A percentile compares a stretch with the other conserved stretches of the same genome.
Evolutionary conservation across 2,113 vertebrate genomes (phyloP).

Genomic region (Oreochromis aureus): DNA sequence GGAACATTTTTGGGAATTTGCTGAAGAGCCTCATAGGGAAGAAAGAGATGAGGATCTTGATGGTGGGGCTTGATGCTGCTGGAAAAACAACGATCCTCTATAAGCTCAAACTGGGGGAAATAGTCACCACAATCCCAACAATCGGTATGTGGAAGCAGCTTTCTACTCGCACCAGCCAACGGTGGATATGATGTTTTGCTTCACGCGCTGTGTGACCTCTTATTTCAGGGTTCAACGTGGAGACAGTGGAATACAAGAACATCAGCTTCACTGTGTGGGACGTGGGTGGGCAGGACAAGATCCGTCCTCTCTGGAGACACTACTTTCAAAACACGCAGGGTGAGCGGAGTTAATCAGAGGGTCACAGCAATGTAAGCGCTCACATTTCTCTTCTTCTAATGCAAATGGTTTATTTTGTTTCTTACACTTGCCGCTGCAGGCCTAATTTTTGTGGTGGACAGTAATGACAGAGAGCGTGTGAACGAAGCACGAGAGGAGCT

Average conservation of each 20-base stretch:
- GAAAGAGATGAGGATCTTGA: conserved; percentile 92
- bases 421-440: conserved; percentile 37
- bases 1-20: conserved; percentile 90
- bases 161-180: not conserved
- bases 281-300: conserved; percentile 97
- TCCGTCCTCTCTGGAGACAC: conserved; percentile 96
- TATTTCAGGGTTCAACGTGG: conserved; percentile 89
- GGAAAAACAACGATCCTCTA: conserved; percentile 94
- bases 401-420: not conserved
- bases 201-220: not conserved
- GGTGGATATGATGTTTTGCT: not conserved
- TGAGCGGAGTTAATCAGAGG: conserved; percentile 71
- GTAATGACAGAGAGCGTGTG: conserved; percentile 93
- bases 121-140: conserved; percentile 90
- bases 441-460: conserved; percentile 97
- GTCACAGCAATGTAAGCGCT: not conserved
- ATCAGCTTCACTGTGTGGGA: conserved; percentile 99
- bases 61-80: conserved; percentile 87
- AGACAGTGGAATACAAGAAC: conserved; percentile 98
- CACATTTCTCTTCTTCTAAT: not conserved
- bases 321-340: conserved; percentile 99
- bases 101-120: conserved; percentile 89
- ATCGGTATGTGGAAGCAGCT: conserved; percentile 68
- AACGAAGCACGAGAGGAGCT: conserved; percentile 96
- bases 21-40: conserved; percentile 92